Evolutionary conservation across 53 echinoderm and acorn worm genomes (phyloP).

Genomic region (Echinarachnius parma): DNA sequence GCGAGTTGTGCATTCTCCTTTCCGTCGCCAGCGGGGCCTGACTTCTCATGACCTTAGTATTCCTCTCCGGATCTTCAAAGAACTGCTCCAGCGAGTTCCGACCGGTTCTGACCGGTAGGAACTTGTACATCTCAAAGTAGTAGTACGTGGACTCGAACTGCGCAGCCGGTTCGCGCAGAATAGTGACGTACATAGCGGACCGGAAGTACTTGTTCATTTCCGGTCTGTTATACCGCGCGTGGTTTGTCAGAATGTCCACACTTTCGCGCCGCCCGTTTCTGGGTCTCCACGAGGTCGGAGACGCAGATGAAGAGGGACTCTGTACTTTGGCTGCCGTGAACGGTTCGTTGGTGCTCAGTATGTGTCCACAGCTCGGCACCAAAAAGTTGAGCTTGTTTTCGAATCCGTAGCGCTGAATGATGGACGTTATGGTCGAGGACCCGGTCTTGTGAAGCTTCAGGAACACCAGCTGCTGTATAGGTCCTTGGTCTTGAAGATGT

Average conservation of each 20-base stretch:
- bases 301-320: background rate
- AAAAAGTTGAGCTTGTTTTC: conserved; percentile 37
- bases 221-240: conserved; percentile 45
- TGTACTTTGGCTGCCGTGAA: background rate
- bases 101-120: conserved; percentile 19
- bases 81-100: conserved; percentile 31
- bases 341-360: conserved; percentile 8
- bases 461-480: conserved; percentile 53
- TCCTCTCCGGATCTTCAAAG: conserved; percentile 13
- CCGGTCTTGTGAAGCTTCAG: conserved; percentile 67
- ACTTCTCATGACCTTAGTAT: conserved; percentile 2
- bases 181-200: conserved; percentile 46
- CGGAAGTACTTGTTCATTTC: conserved; percentile 32
- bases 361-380: conserved; percentile 36
- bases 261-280: background rate
- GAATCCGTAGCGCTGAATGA: conserved; percentile 58
- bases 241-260: conserved; percentile 47
- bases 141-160: conserved; percentile 66
- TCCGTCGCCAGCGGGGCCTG: background rate
- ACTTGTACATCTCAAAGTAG: conserved; percentile 37
- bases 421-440: conserved; percentile 51
- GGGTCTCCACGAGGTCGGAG: too few species aligned
- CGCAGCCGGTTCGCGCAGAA: conserved; percentile 43
- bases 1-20: conserved; percentile 24
- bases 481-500: too few species aligned